Evolutionary conservation across 2,888 invertebrate species (phyloP).

Genomic region (Cinara cedri): DNA sequence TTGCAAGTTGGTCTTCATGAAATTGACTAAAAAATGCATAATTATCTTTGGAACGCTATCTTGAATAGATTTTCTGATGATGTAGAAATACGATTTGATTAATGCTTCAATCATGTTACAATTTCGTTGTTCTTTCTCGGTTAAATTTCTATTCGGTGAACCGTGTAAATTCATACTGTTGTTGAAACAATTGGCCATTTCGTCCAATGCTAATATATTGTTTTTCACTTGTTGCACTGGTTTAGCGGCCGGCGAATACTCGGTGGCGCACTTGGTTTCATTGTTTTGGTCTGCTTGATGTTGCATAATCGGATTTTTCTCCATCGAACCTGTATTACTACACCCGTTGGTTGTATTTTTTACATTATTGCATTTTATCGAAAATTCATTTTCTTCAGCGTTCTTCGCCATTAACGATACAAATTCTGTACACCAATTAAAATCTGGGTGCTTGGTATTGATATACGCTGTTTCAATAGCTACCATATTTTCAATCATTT

Average conservation of each 20-base stretch:
- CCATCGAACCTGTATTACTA: slow-evolving; percentile 29
- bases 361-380: slow-evolving; percentile 30
- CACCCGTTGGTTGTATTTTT: slow-evolving; percentile 9
- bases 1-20: slow-evolving; percentile 96
- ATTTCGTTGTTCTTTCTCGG: slow-evolving; percentile 90
- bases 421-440: slow-evolving; percentile 91
- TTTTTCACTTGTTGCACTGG: slow-evolving; percentile 63
- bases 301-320: slow-evolving; percentile 33
- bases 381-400: slow-evolving; percentile 57
- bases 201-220: slow-evolving; percentile 31
- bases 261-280: slow-evolving; percentile 60
- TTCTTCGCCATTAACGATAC: slow-evolving; percentile 80
- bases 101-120: slow-evolving; percentile 96
- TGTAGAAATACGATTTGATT: slow-evolving; percentile 98
- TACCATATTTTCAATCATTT: slow-evolving; percentile 89
- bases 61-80: slow-evolving; percentile 97
- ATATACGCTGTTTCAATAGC: slow-evolving; percentile 98
- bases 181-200: slow-evolving; percentile 81
- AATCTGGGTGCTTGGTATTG: slow-evolving; percentile 99
- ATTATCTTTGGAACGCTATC: slow-evolving; percentile 99
- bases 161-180: slow-evolving; percentile 84
- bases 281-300: slow-evolving; percentile 49
- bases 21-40: slow-evolving; percentile 99
- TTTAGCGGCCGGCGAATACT: slow-evolving; percentile 64
- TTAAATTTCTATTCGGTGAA: slow-evolving; percentile 79